Percentiles rank a stretch among this genome's conserved stretches.
phyloP scores from a whole-genome alignment of 2,113 vertebrate genomes.

The Engystomops pustulosus region DNA sequence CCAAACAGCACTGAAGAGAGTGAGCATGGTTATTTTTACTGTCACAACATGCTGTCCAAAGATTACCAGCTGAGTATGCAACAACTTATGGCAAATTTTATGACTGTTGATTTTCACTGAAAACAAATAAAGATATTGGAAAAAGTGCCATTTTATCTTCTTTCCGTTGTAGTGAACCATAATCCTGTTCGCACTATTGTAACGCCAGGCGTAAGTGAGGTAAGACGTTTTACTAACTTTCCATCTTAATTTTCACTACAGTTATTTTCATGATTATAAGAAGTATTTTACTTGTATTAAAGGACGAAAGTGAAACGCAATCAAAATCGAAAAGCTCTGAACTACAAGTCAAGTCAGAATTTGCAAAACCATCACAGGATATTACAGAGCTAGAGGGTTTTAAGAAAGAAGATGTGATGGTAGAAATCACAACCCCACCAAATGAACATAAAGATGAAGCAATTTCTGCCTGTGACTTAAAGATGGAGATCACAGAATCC shows the following conservation, averaged over 20 bases:
- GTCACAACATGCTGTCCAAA: too few relatives aligned
- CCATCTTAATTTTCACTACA: neutral
- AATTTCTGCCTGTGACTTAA: conserved; percentile 1
- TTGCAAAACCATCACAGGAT: neutral
- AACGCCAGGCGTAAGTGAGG: neutral
- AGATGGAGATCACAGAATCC: neutral
- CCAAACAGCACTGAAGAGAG: too few relatives aligned
- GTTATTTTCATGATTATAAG: neutral
- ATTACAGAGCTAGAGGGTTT: neutral
- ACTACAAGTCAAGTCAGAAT: neutral
- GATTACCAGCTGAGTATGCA: too few relatives aligned
- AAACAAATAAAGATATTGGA: too few relatives aligned
- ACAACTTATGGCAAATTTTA: too few relatives aligned
- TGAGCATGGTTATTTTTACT: too few relatives aligned
- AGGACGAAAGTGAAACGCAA: conserved; percentile 1
- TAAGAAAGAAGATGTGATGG: neutral
- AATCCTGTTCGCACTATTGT: conserved; percentile 18
- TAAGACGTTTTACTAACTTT: neutral
- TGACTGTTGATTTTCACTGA: too few relatives aligned
- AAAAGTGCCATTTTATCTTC: too few relatives aligned
- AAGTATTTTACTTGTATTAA: neutral
- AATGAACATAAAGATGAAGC: neutral
- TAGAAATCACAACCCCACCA: neutral
- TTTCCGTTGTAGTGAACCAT: conserved; percentile 16
- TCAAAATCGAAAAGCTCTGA: neutral